Evolutionary conservation across 92 coral and sea anemone species (phyloP).

Genomic region (Muricea muricata): DNA sequence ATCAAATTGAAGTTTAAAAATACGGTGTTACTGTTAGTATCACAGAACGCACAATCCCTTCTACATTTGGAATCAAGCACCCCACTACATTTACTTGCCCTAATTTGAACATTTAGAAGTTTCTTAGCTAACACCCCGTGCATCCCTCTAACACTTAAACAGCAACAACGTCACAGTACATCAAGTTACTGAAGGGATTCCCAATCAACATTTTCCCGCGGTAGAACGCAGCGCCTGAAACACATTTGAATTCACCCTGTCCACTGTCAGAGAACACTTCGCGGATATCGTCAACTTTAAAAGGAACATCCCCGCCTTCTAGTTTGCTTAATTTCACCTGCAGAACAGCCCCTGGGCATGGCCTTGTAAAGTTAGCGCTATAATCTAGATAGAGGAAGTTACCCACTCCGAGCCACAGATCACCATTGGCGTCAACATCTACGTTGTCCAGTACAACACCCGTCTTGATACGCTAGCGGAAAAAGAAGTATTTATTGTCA

Average conservation of each 20-base stretch:
- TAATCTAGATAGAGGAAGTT: slow-evolving; percentile 60
- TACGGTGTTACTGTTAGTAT: too few relatives aligned
- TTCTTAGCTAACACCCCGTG: too few relatives aligned
- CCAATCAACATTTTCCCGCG: slow-evolving; percentile 82
- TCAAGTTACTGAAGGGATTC: slow-evolving; percentile 70
- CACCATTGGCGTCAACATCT: slow-evolving; percentile 75
- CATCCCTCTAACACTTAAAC: too few relatives aligned
- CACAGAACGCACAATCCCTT: too few relatives aligned
- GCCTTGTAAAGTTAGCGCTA: slow-evolving; percentile 63
- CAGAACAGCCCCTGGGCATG: slow-evolving; percentile 71
- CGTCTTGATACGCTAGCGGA: neutral
- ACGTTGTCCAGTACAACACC: slow-evolving; percentile 67
- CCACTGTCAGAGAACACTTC: slow-evolving; percentile 54
- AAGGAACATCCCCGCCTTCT: slow-evolving; percentile 34
- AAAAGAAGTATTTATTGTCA: neutral
- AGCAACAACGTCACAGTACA: slow-evolving; percentile 79
- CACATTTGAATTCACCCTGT: slow-evolving; percentile 27
- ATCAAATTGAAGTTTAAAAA: too few relatives aligned
- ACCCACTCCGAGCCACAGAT: slow-evolving; percentile 79
- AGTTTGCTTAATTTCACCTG: slow-evolving; percentile 56
- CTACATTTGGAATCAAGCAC: too few relatives aligned
- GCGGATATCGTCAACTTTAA: slow-evolving; percentile 29
- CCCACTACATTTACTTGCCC: too few relatives aligned
- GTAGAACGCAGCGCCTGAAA: slow-evolving; percentile 66
- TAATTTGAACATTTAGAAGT: neutral